Evolutionary conservation across 2,888 invertebrate species (phyloP).

Genomic region (Crepidodera aurea): DNA sequence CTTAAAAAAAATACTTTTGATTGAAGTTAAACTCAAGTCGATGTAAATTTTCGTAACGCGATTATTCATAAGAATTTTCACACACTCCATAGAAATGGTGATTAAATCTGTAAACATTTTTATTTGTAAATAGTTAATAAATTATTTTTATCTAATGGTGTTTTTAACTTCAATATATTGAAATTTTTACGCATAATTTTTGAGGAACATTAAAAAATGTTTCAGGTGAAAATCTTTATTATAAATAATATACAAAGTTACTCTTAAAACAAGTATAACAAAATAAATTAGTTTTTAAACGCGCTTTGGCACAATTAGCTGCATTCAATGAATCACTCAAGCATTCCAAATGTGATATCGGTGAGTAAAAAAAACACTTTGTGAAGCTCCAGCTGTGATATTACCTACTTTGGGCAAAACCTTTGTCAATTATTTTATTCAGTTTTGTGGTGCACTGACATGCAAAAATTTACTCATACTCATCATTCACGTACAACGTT

Average conservation of each 20-base stretch:
- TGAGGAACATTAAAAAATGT: neutral
- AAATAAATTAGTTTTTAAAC: neutral
- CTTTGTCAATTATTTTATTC: too few species aligned
- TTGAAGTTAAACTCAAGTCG: too few species aligned
- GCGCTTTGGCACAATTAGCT: slow-evolving; percentile 8
- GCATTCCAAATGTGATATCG: too few species aligned
- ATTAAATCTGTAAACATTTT: slow-evolving; percentile 1
- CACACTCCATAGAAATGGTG: neutral
- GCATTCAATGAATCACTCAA: neutral
- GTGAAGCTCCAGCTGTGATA: too few species aligned
- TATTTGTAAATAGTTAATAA: neutral
- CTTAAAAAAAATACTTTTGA: too few species aligned
- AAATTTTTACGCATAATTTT: neutral
- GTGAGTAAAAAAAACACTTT: too few species aligned
- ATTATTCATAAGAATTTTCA: too few species aligned
- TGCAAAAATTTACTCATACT: too few species aligned
- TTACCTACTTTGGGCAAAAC: too few species aligned
- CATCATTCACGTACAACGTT: too few species aligned
- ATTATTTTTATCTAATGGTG: neutral
- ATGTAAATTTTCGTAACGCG: too few species aligned
- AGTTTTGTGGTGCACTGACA: too few species aligned
- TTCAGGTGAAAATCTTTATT: neutral
- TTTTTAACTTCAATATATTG: neutral
- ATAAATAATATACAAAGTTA: neutral
- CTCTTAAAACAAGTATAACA: neutral